A percentile compares a stretch with the other conserved stretches of the same genome.
phyloP scores from a whole-genome alignment of 2,888 invertebrate genomes.

The Flexamia atlantica region DNA sequence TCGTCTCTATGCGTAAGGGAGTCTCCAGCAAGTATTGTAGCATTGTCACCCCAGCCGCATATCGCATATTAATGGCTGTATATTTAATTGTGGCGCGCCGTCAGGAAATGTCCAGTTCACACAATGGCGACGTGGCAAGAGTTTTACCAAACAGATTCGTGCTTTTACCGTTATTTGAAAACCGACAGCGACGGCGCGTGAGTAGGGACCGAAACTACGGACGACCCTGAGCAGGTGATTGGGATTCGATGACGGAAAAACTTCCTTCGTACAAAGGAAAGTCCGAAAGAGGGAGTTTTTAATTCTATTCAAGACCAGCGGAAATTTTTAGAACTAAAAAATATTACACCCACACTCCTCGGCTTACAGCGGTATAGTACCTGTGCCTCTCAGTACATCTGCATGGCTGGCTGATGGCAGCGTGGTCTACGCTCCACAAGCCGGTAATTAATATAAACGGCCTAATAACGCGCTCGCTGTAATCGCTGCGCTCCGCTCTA shows the following conservation, averaged over 20 bases:
- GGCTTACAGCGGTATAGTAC: no score
- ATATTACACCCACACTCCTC: no score
- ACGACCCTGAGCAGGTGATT: background rate
- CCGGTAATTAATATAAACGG: slow-evolving; percentile 42
- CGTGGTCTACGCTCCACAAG: slow-evolving; percentile 1
- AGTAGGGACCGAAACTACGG: background rate
- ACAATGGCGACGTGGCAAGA: slow-evolving; percentile 39
- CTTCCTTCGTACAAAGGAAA: no score
- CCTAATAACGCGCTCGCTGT: no score
- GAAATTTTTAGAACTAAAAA: no score
- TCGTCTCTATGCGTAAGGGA: slow-evolving; percentile 3
- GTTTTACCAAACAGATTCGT: slow-evolving; percentile 2
- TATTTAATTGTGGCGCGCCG: slow-evolving; percentile 46
- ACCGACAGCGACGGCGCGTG: slow-evolving; percentile 13
- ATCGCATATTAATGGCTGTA: slow-evolving; percentile 42
- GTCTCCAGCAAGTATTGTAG: slow-evolving; percentile 3
- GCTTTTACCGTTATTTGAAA: slow-evolving; percentile 30
- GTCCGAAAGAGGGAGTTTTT: no score
- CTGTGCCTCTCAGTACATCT: background rate
- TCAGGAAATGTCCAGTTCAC: slow-evolving; percentile 37
- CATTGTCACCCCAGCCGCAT: background rate
- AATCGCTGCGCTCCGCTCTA: slow-evolving; percentile 1
- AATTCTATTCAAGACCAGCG: no score
- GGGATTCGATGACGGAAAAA: no score
- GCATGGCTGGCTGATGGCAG: slow-evolving; percentile 22